Evolutionary conservation across 2,113 vertebrate species (phyloP), one percentile per base, ranked within the genome.

Genomic region (Xenopus laevis): DNA sequence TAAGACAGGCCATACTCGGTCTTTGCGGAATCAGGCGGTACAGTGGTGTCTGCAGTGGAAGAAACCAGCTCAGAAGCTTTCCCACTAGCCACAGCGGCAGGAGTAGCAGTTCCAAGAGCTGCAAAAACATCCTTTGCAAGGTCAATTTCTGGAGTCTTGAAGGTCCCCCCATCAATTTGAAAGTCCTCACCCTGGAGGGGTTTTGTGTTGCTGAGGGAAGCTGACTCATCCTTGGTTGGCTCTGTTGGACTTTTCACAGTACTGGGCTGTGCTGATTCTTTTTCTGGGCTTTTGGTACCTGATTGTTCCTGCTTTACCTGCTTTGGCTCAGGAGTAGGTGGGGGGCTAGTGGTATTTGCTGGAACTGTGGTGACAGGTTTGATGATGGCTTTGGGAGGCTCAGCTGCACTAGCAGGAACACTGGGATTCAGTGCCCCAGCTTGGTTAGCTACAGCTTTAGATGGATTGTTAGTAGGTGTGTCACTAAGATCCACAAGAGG

Each of bases 51-150:
- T 83, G 91, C 91, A 88, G 90, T 79, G 71, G 92, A 78, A 82
- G 89, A 59, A 78, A 82, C 87, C 71, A 84, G 82, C 87, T 87
- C 91, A 52, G 60, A 68, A 81, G 87, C 86, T 82, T 91, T 88
- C 87, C 94, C 94, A 69, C 87, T 82, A 81, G 88, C 81, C 83
- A 79, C 86, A 78, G 84, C 17, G 85, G 89, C 81, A 23, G 90
- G 84, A 87, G 89, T 71, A 72, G 90, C 64, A 82, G 88, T 88
- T 82, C 91, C 91, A 89, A 95, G 90, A 89, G 92, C 92, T 84
- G 94, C 92, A 93, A 95, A 94, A 85, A 94, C 92, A 92, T 98
- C 95, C 93, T 95, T 93, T 86, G 93, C 91, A 88, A 94, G 91
- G 78, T 93, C 89, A 90, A 92, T 93, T 89, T 92, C 93, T 87